Conservation (phyloP, 53 echinoderm and acorn worm species). For the Glandiceps talaboti region DNA sequence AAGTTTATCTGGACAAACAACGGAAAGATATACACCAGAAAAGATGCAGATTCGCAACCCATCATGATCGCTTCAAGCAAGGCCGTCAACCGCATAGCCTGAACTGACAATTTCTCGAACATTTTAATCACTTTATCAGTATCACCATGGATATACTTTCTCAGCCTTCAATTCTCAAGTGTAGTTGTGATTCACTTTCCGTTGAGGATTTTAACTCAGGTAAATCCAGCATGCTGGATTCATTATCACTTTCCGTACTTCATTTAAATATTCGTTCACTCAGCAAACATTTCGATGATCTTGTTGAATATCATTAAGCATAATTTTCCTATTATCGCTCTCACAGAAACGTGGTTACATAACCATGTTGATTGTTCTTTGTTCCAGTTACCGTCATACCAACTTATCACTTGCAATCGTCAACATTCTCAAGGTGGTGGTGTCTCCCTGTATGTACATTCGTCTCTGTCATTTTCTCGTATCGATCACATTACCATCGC, state of each 20-base stretch:
- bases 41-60: background rate
- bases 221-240: background rate
- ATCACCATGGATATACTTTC: background rate
- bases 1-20: background rate
- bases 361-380: background rate
- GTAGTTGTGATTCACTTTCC: background rate
- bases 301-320: background rate
- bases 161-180: background rate
- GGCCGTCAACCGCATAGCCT: background rate
- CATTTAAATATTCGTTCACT: background rate
- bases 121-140: background rate
- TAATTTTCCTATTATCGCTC: background rate
- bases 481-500: background rate
- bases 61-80: background rate
- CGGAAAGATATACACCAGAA: background rate
- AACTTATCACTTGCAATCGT: background rate
- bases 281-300: background rate
- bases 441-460: background rate
- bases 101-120: background rate
- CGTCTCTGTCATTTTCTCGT: background rate
- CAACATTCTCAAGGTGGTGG: conserved; percentile 1
- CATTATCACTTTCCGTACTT: background rate
- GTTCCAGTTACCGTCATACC: background rate
- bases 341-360: background rate
- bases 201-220: background rate